Base-by-base conservation (phyloP, 2,888 invertebrate genomes). In the Polydrusus pterygomalis region DNA sequence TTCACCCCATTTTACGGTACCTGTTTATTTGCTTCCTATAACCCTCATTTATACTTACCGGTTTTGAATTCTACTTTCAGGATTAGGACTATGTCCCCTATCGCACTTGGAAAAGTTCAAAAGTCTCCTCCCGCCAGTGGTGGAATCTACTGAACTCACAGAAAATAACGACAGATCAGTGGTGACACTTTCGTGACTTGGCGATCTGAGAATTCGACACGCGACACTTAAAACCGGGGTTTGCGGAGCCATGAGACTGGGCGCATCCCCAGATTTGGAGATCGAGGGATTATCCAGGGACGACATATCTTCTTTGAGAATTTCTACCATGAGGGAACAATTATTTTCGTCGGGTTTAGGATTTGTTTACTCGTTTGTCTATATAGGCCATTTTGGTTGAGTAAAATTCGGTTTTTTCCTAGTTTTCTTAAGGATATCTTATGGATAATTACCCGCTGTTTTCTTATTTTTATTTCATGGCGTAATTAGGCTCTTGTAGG, bases 131-230 rank as follows among this genome's bases (percentile, higher is more conserved):
- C 85, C 85, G 5, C 68, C 87, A 80, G 38, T 85, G 71, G 91
- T 90, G n/a, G 91, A 91, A 5, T 89, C 88, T 40, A 90, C 90
- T 15, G 91, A 90, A 8, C 91, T 91, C 77, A 91, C 91, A 45
- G 95, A 94, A 88, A 95, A 94, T 74, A 95, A 88, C 0, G 95
- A 95, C 68, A 95, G 88, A 87, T 95, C 95, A 0, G 95, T 95
- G 13, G 94, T 94, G 81, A 95, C 94, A 17, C 94, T 94, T 88
- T 96, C 95, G 87, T 94, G 95, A 17, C 94, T 95, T 6, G 95
- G 95, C 1, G 95, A 95, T 67, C 95, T 90, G 77, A 92, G 86
- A 88, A 93, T 92, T 76, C 93, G 91, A 83, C 91, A 91, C 80
- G 90, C 85, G 62, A 90, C 90, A 80, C 88, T 89, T 78, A 90